These are phyloP conservation scores for Silurus meridionalis DNA, from an alignment of 2,113 vertebrate genomes.

Conservation along the genomic window DNA sequence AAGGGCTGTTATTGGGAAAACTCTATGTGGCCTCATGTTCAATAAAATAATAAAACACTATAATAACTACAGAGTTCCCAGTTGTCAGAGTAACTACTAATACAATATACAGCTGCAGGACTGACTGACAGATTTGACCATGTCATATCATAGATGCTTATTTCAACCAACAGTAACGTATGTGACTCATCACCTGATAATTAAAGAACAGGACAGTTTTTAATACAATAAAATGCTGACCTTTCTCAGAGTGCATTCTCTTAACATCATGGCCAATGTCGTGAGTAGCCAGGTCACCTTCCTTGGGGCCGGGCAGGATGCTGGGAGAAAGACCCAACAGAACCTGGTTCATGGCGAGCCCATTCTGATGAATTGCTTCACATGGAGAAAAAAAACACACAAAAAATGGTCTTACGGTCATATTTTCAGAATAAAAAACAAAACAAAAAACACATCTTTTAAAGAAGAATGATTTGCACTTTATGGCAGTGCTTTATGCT, in stretches of 20 bases:
- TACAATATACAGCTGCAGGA: neutral
- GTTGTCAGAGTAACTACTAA: neutral
- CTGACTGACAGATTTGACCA: neutral
- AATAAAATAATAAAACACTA: neutral
- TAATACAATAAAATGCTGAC: conserved; percentile 65
- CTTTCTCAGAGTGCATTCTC: conserved; percentile 96
- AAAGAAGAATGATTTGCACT: conserved; percentile 45
- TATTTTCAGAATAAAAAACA: conserved; percentile 1
- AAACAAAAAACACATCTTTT: conserved; percentile 26
- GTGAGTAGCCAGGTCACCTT: conserved; percentile 94
- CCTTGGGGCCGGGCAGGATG: conserved; percentile 91
- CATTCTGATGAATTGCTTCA: conserved; percentile 93
- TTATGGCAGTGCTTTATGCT: neutral
- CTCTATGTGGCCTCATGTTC: neutral
- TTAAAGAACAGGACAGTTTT: neutral
- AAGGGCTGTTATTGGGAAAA: neutral
- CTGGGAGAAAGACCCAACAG: conserved; percentile 95
- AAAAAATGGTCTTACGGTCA: conserved; percentile 23
- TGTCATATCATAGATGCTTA: neutral
- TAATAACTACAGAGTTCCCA: neutral
- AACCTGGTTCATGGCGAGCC: conserved; percentile 95
- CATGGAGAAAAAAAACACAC: neutral
- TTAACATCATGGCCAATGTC: conserved; percentile 92
- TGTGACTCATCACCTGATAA: neutral
- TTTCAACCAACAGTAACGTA: neutral